These are phyloP conservation scores for Phymorhynchus buccinoides DNA, from an alignment of 1,140 invertebrate genomes.

Conservation along the genomic window DNA sequence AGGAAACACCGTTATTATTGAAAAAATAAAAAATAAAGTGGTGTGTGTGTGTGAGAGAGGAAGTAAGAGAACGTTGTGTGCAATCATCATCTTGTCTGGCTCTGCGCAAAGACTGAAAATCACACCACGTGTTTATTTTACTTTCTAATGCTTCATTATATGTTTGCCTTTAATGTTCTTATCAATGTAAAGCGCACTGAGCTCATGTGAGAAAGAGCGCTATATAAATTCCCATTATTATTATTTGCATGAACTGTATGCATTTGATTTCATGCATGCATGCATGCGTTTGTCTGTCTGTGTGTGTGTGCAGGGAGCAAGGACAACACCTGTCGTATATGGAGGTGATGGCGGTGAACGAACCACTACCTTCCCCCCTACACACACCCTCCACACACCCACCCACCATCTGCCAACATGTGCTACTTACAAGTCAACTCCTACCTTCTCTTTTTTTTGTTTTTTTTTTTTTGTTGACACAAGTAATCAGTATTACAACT, in stretches of 20 bases:
- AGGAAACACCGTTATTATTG: slow-evolving; percentile 77
- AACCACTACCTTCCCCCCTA: not conserved
- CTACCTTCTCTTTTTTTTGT: too few relatives aligned
- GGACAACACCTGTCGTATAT: slow-evolving; percentile 74
- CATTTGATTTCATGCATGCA: not conserved
- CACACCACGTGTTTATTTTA: too few relatives aligned
- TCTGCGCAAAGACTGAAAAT: not conserved
- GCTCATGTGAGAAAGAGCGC: too few relatives aligned
- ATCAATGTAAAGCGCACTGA: too few relatives aligned
- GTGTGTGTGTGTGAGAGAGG: not conserved
- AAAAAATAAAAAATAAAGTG: too few relatives aligned
- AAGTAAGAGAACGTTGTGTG: not conserved
- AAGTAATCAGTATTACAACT: too few relatives aligned
- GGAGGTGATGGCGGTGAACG: slow-evolving; percentile 65
- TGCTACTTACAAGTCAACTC: too few relatives aligned
- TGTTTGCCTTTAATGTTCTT: too few relatives aligned
- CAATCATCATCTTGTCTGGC: not conserved
- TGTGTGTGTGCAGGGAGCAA: slow-evolving; percentile 67
- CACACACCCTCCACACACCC: not conserved
- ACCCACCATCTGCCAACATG: not conserved
- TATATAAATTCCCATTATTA: not conserved
- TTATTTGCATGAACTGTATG: not conserved
- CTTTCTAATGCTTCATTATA: too few relatives aligned
- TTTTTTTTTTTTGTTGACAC: too few relatives aligned
- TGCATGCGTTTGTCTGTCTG: not conserved